These are phyloP conservation scores for Piaya cayana DNA, from an alignment of 2,113 vertebrate species.

Conservation along the genomic window DNA sequence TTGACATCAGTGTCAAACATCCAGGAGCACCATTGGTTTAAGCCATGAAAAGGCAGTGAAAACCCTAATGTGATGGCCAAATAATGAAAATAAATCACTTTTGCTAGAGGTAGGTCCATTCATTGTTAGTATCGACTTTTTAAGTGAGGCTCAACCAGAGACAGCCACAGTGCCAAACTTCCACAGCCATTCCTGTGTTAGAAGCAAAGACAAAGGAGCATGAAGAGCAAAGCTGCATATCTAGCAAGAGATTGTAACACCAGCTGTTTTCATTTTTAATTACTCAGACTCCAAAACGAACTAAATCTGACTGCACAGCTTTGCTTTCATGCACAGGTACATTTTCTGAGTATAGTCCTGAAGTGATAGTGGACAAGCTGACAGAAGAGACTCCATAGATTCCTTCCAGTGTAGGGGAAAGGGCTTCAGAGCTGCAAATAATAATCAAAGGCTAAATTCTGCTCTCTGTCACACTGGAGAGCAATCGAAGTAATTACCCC, in stretches of 20 bases:
- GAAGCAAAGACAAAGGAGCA: neutral
- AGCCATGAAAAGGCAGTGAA: neutral
- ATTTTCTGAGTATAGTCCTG: neutral
- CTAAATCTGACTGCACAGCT: neutral
- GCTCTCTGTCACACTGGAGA: neutral
- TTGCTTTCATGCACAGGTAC: neutral
- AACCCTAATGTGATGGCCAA: neutral
- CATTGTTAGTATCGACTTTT: neutral
- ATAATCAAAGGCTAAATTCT: conserved; percentile 10
- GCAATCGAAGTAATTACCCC: conserved; percentile 41
- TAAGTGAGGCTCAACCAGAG: neutral
- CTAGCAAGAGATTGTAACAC: neutral
- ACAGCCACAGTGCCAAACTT: neutral
- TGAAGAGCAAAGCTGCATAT: neutral
- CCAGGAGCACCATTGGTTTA: neutral
- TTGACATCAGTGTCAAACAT: no score
- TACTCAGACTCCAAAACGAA: neutral
- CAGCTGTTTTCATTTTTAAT: neutral
- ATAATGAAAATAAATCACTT: neutral
- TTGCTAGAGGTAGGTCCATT: neutral
- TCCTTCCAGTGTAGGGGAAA: neutral
- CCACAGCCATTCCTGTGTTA: neutral
- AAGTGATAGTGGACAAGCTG: neutral
- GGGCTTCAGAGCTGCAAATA: conserved; percentile 9
- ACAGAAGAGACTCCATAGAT: neutral